Evolutionary conservation across 1,140 invertebrate species (phyloP), one percentile per base, ranked within the genome.

Genomic region (Nylanderia fulva): DNA sequence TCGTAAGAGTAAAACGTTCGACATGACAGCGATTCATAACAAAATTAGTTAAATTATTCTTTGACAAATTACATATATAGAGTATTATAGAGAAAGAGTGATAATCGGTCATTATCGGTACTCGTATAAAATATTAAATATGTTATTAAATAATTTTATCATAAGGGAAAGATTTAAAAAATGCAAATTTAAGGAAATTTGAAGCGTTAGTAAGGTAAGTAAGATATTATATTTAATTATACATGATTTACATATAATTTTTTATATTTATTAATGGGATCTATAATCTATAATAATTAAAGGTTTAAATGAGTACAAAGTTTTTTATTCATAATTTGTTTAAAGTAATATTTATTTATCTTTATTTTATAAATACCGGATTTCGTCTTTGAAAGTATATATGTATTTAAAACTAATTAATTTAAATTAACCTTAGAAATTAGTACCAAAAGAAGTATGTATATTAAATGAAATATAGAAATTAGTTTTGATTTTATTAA

Each of bases 201-300:
- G 77, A 82, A 82, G 77, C 52, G 11, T 45, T 69, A 29, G 60
- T 8, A 58, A 82, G 77, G 77, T 82, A 82, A 82, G 77, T 82
- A 80, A 71, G 18, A 80, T 80, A 71, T 33, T 64, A 27, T 29
- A 33, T 72, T 60, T 33, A 33, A 58, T 56, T 21, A 42, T 39
- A 56, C 3, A 27, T 21, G 42, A 45, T 45, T n/a, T n/a, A n/a
- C n/a, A n/a, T n/a, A n/a, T n/a, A n/a, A n/a, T n/a, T n/a, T n/a
- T n/a, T n/a, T n/a, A n/a, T n/a, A n/a, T n/a, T n/a, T n/a, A n/a
- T n/a, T n/a, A n/a, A n/a, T n/a, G n/a, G n/a, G n/a, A 58, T 72
- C 7, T 11, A 68, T 61, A 2, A 29, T 58, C 2, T 58, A 18
- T 39, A 58, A 72, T 72, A 36, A 56, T 36, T 39, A 36, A 74